Evolutionary conservation across 2,888 invertebrate species (phyloP).

Genomic region (Amiota minor): DNA sequence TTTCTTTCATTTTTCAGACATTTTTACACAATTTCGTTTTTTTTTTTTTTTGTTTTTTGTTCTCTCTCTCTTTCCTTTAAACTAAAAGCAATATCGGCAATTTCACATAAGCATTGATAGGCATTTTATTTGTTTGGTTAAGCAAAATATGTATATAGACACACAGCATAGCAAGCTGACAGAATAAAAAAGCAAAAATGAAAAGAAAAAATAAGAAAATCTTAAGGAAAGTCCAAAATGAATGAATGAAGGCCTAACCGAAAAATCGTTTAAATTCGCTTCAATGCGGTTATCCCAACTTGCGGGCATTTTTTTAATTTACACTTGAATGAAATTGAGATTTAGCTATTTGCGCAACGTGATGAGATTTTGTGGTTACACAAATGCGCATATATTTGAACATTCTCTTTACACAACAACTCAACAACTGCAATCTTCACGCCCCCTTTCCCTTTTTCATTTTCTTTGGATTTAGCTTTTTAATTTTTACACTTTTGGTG

Average conservation of each 20-base stretch:
- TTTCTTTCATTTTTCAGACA: not conserved
- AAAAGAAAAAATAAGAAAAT: conserved; percentile 10
- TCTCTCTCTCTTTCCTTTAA: not conserved
- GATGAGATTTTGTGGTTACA: conserved; percentile 61
- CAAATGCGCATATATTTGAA: conserved; percentile 13
- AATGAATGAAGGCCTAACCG: too few relatives aligned
- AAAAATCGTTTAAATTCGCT: not conserved
- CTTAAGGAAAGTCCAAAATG: conserved; percentile 34
- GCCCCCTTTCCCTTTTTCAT: not conserved
- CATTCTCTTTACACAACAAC: not conserved
- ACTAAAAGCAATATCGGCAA: not conserved
- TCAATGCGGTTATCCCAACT: conserved; percentile 25
- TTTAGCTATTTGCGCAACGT: conserved; percentile 60
- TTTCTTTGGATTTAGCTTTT: not conserved
- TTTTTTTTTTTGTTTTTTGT: not conserved
- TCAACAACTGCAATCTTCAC: not conserved
- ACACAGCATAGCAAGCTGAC: conserved; percentile 16
- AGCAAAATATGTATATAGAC: conserved; percentile 28
- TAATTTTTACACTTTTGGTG: not conserved
- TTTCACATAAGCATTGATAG: conserved; percentile 1
- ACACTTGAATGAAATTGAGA: conserved; percentile 60
- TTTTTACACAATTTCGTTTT: not conserved
- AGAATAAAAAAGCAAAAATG: conserved; percentile 18
- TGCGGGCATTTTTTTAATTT: conserved; percentile 65
- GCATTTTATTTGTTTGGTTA: conserved; percentile 1